A percentile compares a stretch with the other conserved stretches of the same genome.
Conservation (phyloP, 2,113 vertebrate genomes). For the Shinisaurus crocodilurus region DNA sequence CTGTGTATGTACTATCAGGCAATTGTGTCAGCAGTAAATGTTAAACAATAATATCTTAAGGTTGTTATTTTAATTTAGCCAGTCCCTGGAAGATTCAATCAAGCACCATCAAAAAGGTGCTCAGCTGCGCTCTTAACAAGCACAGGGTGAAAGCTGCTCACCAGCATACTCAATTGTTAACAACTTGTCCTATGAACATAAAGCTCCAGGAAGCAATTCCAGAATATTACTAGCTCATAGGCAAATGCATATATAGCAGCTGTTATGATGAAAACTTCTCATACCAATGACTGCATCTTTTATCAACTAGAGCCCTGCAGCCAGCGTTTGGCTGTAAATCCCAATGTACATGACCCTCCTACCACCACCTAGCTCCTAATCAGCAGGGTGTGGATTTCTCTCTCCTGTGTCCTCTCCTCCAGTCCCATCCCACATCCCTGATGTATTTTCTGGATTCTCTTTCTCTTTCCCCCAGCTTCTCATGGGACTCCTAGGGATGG, state of each 20-base stretch:
- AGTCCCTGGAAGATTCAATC: slow-evolving; percentile 62
- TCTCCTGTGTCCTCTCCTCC: too few species aligned
- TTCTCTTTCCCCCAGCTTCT: neutral
- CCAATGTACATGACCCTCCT: neutral
- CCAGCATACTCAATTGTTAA: slow-evolving; percentile 37
- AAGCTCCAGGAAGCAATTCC: slow-evolving; percentile 44
- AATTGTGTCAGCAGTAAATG: slow-evolving; percentile 66
- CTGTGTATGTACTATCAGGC: slow-evolving; percentile 29
- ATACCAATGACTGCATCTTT: slow-evolving; percentile 2
- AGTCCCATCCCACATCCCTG: neutral
- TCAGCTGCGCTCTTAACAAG: slow-evolving; percentile 59
- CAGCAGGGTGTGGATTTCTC: neutral
- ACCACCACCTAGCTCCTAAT: neutral
- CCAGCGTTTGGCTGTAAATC: slow-evolving; percentile 8
- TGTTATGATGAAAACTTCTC: neutral
- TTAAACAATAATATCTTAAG: slow-evolving; percentile 66
- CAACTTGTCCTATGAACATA: slow-evolving; percentile 46
- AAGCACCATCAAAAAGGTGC: slow-evolving; percentile 56
- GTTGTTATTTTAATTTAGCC: slow-evolving; percentile 62
- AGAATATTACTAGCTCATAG: slow-evolving; percentile 35
- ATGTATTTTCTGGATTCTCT: neutral
- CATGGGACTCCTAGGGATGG: too few species aligned
- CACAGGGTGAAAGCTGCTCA: slow-evolving; percentile 52
- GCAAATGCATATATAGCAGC: slow-evolving; percentile 13
- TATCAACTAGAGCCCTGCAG: neutral